Evolutionary conservation across 2,888 invertebrate species (phyloP), one percentile per base, ranked within the genome.

Genomic region (Conchocele bisecta): DNA sequence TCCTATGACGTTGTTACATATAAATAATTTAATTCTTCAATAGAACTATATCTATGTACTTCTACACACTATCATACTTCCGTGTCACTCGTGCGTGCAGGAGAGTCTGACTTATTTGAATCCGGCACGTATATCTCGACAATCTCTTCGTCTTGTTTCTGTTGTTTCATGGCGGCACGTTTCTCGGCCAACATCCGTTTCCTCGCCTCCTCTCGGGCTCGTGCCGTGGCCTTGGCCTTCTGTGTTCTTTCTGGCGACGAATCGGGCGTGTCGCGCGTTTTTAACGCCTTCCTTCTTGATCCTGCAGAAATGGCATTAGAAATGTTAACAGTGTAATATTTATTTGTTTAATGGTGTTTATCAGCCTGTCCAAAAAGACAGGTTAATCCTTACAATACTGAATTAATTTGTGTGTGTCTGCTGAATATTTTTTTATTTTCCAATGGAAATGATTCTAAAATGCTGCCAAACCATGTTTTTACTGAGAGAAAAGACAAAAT

Each of bases 111-210:
- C 46, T 72, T 65, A 53, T 57, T 69, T 0, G 53, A 63, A 54
- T 76, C 76, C 13, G 66, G 54, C 3, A 76, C 73, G 64, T 63
- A 73, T 13, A 72, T 76, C 57, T 76, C 76, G 15, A 76, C 63
- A 58, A 54, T 29, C 4, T 65, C 72, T 35, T 54, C 48, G 29
- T 51, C 44, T 29, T 64, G 50, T 41, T 69, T 69, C 20, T 73
- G 71, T 42, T 89, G 86, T 67, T 88, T 86, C 83, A 89, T 85
- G 29, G 89, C 94, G 76, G 93, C 92, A 89, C 95, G 93, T 90
- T 93, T 94, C 87, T 93, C 95, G 84, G 96, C 96, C 79, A 97
- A 91, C 93, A 97, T 93, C 83, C 95, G 95, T 83, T 95, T 95
- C 75, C 97, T 93, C 42, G 95, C 95, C 79, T 93, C 94, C 61